phyloP scores from a whole-genome alignment of 2,797 vertebrate genomes.

The Etheostoma nigrum region DNA sequence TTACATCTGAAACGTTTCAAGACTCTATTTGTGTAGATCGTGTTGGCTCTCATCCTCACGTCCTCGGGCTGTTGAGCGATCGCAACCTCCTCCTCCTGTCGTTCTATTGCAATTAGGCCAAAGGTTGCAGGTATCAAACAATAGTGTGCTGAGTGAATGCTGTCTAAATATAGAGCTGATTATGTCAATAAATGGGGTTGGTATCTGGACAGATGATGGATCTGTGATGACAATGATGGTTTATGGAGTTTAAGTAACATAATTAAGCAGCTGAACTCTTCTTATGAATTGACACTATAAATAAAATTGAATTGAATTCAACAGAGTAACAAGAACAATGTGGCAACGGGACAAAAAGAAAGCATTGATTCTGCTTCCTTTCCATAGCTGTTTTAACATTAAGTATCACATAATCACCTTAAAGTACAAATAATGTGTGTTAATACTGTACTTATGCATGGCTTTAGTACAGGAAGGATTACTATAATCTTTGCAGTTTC shows the following conservation, averaged over 20 bases:
- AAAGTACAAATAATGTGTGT: background rate
- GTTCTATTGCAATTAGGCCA: slow-evolving; percentile 1
- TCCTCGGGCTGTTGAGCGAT: no score
- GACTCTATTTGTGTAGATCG: no score
- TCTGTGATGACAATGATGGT: slow-evolving; percentile 31
- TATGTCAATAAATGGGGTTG: slow-evolving; percentile 2
- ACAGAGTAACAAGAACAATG: background rate
- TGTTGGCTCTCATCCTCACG: no score
- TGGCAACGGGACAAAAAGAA: background rate
- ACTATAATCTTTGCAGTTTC: background rate
- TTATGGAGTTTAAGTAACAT: slow-evolving; percentile 52
- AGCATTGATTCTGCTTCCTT: background rate
- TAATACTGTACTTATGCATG: background rate
- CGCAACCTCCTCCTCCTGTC: no score
- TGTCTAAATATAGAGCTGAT: slow-evolving; percentile 31
- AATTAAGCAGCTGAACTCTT: background rate
- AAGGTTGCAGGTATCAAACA: slow-evolving; percentile 22
- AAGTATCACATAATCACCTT: slow-evolving; percentile 8
- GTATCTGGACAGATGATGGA: slow-evolving; percentile 11
- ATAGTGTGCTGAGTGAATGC: slow-evolving; percentile 9
- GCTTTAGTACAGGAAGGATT: background rate
- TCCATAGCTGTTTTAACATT: background rate
- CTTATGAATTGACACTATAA: no score
- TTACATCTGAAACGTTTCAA: no score
- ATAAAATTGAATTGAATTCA: no score